A percentile compares a stretch with the other conserved stretches of the same genome.
Evolutionary conservation across 2,888 invertebrate species (phyloP).

Genomic region (Eulithis testata): DNA sequence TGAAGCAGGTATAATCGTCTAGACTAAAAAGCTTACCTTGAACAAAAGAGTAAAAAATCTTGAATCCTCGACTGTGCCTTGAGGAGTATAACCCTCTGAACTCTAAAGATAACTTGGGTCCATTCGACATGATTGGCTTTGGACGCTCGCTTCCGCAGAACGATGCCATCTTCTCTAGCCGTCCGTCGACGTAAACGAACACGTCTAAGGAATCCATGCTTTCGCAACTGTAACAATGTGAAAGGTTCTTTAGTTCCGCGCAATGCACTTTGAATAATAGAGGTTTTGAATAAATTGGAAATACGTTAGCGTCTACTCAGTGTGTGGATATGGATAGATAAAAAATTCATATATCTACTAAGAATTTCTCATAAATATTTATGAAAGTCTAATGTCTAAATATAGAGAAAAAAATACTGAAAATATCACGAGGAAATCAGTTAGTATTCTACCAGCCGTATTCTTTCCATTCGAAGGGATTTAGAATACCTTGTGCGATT

Average conservation of each 20-base stretch:
- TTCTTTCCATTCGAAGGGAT: no score
- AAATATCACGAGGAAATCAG: no score
- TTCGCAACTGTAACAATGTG: slow-evolving; percentile 87
- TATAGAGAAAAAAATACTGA: no score
- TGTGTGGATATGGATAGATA: background rate
- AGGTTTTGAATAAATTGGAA: slow-evolving; percentile 11
- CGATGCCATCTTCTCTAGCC: slow-evolving; percentile 94
- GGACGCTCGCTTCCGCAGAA: slow-evolving; percentile 94
- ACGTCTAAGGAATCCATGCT: slow-evolving; percentile 91
- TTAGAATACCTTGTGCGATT: no score
- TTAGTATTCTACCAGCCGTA: no score
- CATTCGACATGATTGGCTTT: slow-evolving; percentile 96
- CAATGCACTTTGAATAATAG: slow-evolving; percentile 37
- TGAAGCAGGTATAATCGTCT: no score
- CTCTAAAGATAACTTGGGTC: slow-evolving; percentile 92
- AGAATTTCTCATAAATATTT: no score
- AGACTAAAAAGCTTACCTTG: slow-evolving; percentile 77
- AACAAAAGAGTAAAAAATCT: slow-evolving; percentile 94
- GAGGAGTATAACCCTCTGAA: slow-evolving; percentile 92
- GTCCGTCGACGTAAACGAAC: slow-evolving; percentile 92
- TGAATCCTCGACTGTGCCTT: slow-evolving; percentile 92
- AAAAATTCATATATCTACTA: no score
- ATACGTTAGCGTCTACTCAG: background rate
- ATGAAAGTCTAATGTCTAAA: no score
- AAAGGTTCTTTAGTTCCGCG: slow-evolving; percentile 40